phyloP scores from a whole-genome alignment of 2,888 invertebrate genomes.

The Eulithis testata region DNA sequence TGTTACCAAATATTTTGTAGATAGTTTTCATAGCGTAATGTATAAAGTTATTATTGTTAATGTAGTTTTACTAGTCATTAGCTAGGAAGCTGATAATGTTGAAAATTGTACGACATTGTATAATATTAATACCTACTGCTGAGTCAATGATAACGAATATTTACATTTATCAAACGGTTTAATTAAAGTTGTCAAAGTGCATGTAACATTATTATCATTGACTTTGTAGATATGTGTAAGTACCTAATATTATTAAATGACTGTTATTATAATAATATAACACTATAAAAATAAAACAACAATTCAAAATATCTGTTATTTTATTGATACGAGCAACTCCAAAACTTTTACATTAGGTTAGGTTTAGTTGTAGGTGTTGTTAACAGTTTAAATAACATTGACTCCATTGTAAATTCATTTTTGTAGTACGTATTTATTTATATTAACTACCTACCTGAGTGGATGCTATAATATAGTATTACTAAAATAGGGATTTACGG shows the following conservation, averaged over 20 bases:
- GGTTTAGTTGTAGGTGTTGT: no score
- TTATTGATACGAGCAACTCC: conserved; percentile 36
- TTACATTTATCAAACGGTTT: conserved; percentile 16
- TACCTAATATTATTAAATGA: conserved; percentile 60
- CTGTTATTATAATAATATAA: conserved; percentile 69
- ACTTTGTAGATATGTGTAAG: conserved; percentile 52
- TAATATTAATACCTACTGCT: conserved; percentile 41
- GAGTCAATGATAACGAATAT: conserved; percentile 47
- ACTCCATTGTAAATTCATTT: no score
- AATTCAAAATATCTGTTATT: conserved; percentile 52
- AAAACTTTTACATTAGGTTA: conserved; percentile 9
- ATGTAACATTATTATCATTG: conserved; percentile 42
- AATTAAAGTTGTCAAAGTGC: conserved; percentile 12
- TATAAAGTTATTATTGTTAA: conserved; percentile 59
- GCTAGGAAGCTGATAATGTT: conserved; percentile 69
- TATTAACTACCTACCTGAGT: no score
- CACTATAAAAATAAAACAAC: conserved; percentile 61
- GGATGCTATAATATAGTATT: no score
- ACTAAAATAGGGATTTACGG: neutral
- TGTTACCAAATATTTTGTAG: conserved; percentile 84
- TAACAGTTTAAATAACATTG: no score
- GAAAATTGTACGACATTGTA: conserved; percentile 56
- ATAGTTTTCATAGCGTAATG: conserved; percentile 62
- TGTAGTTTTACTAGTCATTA: conserved; percentile 82
- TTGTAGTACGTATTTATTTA: no score